Conservation (phyloP, 2,113 vertebrate species). For the Salvelinus alpinus region DNA sequence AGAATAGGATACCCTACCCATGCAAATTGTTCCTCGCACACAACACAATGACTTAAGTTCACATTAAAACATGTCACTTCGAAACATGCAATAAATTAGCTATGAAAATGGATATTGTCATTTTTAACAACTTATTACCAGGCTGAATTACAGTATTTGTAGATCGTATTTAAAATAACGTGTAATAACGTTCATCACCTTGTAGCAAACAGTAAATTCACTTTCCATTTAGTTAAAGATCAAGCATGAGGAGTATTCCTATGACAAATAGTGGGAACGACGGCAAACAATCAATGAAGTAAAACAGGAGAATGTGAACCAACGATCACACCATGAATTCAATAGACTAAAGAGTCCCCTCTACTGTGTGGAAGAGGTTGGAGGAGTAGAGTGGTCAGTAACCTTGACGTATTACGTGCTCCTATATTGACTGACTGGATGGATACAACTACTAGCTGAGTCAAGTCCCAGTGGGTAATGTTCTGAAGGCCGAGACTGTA, state of each 20-base stretch:
- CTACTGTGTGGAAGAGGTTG: too few relatives aligned
- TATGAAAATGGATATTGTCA: neutral
- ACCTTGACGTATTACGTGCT: neutral
- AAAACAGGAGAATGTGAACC: too few relatives aligned
- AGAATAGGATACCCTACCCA: neutral
- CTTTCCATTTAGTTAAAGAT: neutral
- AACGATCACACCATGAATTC: too few relatives aligned
- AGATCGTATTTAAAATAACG: neutral
- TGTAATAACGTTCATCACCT: slow-evolving; percentile 7
- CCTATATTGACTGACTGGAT: too few relatives aligned
- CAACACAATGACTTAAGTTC: neutral
- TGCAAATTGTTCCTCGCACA: neutral
- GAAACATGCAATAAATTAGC: slow-evolving; percentile 14
- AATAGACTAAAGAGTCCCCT: too few relatives aligned
- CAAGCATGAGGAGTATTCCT: too few relatives aligned
- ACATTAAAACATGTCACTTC: neutral
- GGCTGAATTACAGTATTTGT: neutral
- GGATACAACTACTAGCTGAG: too few relatives aligned
- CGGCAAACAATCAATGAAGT: too few relatives aligned
- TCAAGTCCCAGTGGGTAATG: too few relatives aligned
- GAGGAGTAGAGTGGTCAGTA: too few relatives aligned
- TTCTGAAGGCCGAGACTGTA: too few relatives aligned
- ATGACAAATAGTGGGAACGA: too few relatives aligned
- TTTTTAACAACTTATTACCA: slow-evolving; percentile 1
- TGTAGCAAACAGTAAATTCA: neutral